phyloP scores from a whole-genome alignment of 1,140 invertebrate species.

The Aphaenogaster ashmeadi region DNA sequence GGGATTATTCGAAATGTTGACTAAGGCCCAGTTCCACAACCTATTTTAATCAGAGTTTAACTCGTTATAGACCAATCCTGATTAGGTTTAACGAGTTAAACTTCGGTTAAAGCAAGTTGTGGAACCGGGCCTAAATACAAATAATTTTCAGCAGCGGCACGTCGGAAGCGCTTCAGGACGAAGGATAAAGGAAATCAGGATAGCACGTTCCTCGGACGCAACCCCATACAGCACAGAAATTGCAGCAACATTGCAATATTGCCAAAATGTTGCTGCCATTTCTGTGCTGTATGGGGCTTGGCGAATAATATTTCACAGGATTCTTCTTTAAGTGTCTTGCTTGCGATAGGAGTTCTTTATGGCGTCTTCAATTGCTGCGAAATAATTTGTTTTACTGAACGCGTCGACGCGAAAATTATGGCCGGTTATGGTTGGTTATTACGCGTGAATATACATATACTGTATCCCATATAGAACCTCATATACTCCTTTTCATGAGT shows the following conservation, averaged over 20 bases:
- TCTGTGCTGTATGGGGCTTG: neutral
- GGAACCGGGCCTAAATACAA: too few relatives aligned
- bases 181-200: neutral
- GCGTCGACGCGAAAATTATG: neutral
- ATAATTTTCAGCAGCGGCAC: neutral
- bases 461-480: neutral
- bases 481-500: constrained; percentile 28
- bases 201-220: neutral
- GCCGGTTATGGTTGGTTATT: neutral
- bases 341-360: neutral
- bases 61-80: too few relatives aligned
- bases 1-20: neutral
- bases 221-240: too few relatives aligned
- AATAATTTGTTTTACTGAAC: constrained; percentile 9
- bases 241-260: too few relatives aligned
- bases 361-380: neutral
- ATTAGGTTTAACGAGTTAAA: too few relatives aligned
- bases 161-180: neutral
- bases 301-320: neutral
- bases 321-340: neutral
- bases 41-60: too few relatives aligned
- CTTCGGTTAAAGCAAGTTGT: too few relatives aligned
- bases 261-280: too few relatives aligned
- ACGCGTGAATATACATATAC: neutral
- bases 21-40: too few relatives aligned